Conservation (phyloP, 2,888 invertebrate genomes). For the Caenorhabditis afra region DNA sequence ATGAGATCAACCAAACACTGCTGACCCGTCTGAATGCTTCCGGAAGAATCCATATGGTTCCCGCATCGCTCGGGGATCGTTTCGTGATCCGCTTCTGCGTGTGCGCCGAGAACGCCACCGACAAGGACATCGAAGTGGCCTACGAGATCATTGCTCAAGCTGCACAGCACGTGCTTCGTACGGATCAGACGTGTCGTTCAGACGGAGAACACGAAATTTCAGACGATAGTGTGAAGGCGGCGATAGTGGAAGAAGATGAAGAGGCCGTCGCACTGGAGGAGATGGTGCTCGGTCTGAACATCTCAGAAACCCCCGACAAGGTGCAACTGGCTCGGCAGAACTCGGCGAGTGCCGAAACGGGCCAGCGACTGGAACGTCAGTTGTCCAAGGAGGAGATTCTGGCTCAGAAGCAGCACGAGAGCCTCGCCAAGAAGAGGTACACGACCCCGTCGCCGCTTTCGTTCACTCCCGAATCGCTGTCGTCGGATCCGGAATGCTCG, state of each 20-base stretch:
- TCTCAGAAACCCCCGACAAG: conserved; percentile 59
- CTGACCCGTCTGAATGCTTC: conserved; percentile 94
- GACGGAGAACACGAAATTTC: background rate
- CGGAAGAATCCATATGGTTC: conserved; percentile 93
- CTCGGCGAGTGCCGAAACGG: conserved; percentile 11
- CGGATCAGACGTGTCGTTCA: conserved; percentile 67
- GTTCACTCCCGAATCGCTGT: conserved; percentile 1
- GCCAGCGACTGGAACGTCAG: conserved; percentile 57
- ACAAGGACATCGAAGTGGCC: conserved; percentile 84
- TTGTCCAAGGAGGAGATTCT: conserved; percentile 70
- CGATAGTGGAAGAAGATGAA: conserved; percentile 64
- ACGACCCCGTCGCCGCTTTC: conserved; percentile 5
- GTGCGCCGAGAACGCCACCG: conserved; percentile 91
- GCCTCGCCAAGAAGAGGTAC: conserved; percentile 89
- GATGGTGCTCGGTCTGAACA: conserved; percentile 41
- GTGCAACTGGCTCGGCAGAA: conserved; percentile 8
- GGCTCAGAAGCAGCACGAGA: conserved; percentile 84
- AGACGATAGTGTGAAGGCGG: conserved; percentile 65
- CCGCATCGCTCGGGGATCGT: conserved; percentile 79
- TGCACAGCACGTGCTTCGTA: conserved; percentile 85
- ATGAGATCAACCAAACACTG: conserved; percentile 91
- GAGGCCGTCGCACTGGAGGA: conserved; percentile 66
- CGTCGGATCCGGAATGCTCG: conserved; percentile 11
- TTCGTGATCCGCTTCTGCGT: conserved; percentile 87
- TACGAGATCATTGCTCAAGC: conserved; percentile 82